Percentiles rank a stretch among this genome's conserved stretches.
Conservation (phyloP, 2,888 invertebrate species). For the Pristionchus arcanus region DNA sequence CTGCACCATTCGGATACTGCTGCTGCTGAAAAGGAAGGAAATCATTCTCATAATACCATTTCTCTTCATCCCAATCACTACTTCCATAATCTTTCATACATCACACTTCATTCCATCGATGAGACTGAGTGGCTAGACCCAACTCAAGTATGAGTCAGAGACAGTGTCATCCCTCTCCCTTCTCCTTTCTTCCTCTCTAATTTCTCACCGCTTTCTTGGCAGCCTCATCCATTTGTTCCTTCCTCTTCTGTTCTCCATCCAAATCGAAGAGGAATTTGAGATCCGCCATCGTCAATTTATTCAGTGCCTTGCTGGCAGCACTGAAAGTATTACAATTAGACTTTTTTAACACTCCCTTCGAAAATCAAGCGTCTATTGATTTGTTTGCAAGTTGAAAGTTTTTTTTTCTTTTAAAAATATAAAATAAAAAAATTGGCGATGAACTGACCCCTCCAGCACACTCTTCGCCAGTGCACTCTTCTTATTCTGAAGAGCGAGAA, state of each 20-base stretch:
- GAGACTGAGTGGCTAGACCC: background rate
- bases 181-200: background rate
- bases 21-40: background rate
- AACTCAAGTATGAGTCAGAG: too few species aligned
- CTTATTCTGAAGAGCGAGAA: slow-evolving; percentile 87
- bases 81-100: background rate
- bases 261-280: slow-evolving; percentile 71
- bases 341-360: background rate
- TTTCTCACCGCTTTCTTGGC: slow-evolving; percentile 23
- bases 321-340: slow-evolving; percentile 57
- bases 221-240: background rate
- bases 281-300: slow-evolving; percentile 73
- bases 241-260: slow-evolving; percentile 50
- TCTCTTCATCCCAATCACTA: background rate
- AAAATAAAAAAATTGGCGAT: background rate
- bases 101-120: background rate
- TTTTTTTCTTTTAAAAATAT: background rate
- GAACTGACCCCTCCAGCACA: slow-evolving; percentile 75
- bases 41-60: background rate
- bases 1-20: slow-evolving; percentile 1
- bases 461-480: slow-evolving; percentile 87
- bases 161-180: background rate
- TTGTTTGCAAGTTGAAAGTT: too few species aligned
- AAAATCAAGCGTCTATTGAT: background rate
- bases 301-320: slow-evolving; percentile 69